Base-by-base conservation (phyloP, 2,797 vertebrate species). In the Mormyrops boulengeri region DNA sequence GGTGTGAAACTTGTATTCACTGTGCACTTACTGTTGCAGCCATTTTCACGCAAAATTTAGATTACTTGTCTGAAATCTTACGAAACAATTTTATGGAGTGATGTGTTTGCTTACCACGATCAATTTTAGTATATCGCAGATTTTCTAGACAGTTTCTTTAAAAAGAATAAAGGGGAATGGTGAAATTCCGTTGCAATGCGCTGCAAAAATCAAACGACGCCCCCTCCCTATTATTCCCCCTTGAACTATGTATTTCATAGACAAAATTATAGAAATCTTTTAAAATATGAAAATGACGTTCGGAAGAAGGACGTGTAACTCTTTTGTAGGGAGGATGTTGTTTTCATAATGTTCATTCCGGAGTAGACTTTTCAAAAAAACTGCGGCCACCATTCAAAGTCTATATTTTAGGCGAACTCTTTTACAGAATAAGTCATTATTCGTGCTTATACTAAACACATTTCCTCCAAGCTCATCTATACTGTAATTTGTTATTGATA, bases 1-100 rank as follows among this genome's bases (percentile, higher is more conserved):
- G 89, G 85, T 12, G 89, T 19, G 38, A 30, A 89, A 34, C 30
- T 77, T 89, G 62, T 17, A 57, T 44, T 87, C 60, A 77, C 30
- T 41, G 17, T 69, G 34, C 62, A 5, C 17, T 53, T 30, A 87
- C 26, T 52, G 49, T 53, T 38, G 57, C 44, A 66, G 53, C 82
- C 44, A 85, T 49, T 7, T 57, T 87, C 85, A 57, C 52, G 19
- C 52, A 60, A 60, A 38, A 87, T 60, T 57, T 52, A 85, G 12
- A 85, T 87, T 57, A 17, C 34, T 87, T 87, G 12, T 85, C 49
- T 47, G 11, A 85, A 52, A 22, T 50, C 26, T 52, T 26, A 47
- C 44, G 9, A 47, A 82, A 82, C 19, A 47, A n/a, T n/a, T n/a
- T n/a, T 82, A 44, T 47, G 22, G 38, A 44, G 41, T 80, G 17